A percentile compares a stretch with the other conserved stretches of the same genome.
These are phyloP conservation scores for Riparia riparia DNA, from an alignment of 2,113 vertebrate species.

Conservation along the genomic window DNA sequence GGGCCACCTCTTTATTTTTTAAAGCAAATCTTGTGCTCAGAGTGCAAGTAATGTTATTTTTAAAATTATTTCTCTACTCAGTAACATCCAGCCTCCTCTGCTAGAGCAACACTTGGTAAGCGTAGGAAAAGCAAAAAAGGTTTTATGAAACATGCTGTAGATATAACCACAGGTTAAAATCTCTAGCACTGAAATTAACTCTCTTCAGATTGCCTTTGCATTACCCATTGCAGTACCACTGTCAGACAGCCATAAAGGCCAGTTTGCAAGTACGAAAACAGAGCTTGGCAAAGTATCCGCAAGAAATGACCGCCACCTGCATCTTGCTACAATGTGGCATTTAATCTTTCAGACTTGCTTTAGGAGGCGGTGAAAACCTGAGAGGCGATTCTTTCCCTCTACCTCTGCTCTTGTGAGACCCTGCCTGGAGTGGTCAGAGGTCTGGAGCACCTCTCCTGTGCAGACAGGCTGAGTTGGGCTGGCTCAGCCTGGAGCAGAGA, in stretches of 20 bases:
- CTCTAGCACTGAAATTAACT: not conserved
- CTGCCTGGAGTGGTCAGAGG: not conserved
- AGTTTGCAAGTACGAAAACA: not conserved
- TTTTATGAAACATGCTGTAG: not conserved
- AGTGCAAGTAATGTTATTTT: not conserved
- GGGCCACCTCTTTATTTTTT: not conserved
- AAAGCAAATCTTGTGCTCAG: not conserved
- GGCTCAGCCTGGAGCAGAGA: not conserved
- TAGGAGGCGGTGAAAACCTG: not conserved
- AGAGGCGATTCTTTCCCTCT: not conserved
- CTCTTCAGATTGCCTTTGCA: not conserved
- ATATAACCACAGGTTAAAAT: not conserved
- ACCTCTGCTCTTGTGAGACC: not conserved
- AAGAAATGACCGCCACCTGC: not conserved
- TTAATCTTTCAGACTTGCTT: not conserved
- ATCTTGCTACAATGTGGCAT: not conserved
- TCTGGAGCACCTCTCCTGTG: not conserved
- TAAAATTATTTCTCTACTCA: not conserved
- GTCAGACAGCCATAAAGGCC: not conserved
- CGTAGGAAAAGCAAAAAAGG: not conserved
- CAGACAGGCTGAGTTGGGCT: not conserved
- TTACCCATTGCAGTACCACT: not conserved
- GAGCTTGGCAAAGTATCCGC: not conserved
- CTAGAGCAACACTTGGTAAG: not conserved
- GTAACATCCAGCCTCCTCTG: not conserved